Conservation (phyloP, 2,888 invertebrate species). For the Calliphora vomitoria region DNA sequence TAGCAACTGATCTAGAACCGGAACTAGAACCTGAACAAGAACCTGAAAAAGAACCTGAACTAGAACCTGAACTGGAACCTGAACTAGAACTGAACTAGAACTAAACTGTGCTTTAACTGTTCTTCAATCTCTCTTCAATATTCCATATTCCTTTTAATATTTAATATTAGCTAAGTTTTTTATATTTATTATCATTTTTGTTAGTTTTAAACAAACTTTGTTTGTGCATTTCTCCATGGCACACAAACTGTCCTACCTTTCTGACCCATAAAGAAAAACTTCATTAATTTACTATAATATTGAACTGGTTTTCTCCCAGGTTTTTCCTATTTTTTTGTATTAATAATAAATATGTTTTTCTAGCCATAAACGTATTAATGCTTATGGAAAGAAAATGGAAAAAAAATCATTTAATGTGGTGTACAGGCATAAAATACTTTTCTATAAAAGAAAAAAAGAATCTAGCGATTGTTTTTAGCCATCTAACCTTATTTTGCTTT, state of each 20-base stretch:
- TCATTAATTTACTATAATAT: constrained; percentile 26
- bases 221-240: neutral
- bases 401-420: constrained; percentile 30
- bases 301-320: constrained; percentile 40
- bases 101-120: no score
- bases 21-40: no score
- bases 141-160: no score
- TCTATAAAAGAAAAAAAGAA: constrained; percentile 21
- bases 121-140: no score
- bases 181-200: no score
- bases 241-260: constrained; percentile 13
- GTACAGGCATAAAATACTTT: constrained; percentile 26
- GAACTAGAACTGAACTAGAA: no score
- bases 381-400: constrained; percentile 1
- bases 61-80: no score
- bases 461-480: neutral
- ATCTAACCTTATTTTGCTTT: constrained; percentile 47
- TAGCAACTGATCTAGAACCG: no score
- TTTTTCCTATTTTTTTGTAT: neutral
- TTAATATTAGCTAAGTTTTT: no score
- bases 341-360: neutral
- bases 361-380: constrained; percentile 5
- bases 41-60: no score
- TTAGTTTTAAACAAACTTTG: neutral
- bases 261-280: constrained; percentile 59